A percentile compares a stretch with the other conserved stretches of the same genome.
phyloP scores from a whole-genome alignment of 2,888 invertebrate genomes.

The Alitta virens region DNA sequence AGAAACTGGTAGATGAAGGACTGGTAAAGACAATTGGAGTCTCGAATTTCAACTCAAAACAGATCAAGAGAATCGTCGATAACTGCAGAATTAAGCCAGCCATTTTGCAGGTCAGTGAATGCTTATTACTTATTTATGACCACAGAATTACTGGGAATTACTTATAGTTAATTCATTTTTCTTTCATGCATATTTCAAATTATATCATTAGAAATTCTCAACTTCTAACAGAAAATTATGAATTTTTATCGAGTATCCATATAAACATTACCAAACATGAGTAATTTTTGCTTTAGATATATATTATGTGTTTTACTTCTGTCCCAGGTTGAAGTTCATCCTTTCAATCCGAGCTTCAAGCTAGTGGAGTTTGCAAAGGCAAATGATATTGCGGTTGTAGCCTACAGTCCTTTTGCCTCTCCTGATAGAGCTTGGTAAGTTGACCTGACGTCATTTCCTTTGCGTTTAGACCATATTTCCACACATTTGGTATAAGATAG shows the following conservation, averaged over 20 bases:
- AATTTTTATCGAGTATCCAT: too few species aligned
- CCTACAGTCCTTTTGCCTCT: slow-evolving; percentile 14
- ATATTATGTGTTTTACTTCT: not conserved
- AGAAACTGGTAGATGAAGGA: slow-evolving; percentile 69
- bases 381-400: not conserved
- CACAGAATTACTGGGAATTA: too few species aligned
- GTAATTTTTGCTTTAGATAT: too few species aligned
- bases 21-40: slow-evolving; percentile 74
- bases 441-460: not conserved
- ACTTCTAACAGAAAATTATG: too few species aligned
- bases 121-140: too few species aligned
- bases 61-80: slow-evolving; percentile 68
- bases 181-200: too few species aligned
- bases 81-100: slow-evolving; percentile 59
- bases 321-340: slow-evolving; percentile 7
- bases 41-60: slow-evolving; percentile 78
- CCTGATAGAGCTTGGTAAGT: slow-evolving; percentile 9
- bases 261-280: too few species aligned
- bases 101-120: slow-evolving; percentile 60
- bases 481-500: too few species aligned
- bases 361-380: slow-evolving; percentile 4
- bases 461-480: too few species aligned
- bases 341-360: not conserved
- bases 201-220: too few species aligned
- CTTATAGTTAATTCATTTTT: too few species aligned